Evolutionary conservation across 2,797 vertebrate genomes (phyloP).

Genomic region (Ctenosaura bakeri): DNA sequence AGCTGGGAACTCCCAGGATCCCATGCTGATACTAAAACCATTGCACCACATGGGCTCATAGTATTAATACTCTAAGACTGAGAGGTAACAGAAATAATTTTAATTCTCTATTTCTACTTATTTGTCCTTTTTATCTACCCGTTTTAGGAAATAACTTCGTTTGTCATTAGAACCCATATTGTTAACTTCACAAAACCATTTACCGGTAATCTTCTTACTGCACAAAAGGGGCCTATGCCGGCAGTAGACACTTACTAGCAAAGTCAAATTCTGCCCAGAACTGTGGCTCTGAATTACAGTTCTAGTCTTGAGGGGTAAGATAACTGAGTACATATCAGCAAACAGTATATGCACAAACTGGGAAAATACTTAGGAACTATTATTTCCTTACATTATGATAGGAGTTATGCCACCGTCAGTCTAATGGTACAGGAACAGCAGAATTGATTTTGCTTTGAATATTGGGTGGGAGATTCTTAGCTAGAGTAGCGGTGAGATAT

Average conservation of each 20-base stretch:
- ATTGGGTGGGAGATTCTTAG: neutral
- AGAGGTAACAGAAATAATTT: no score
- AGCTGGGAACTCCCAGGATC: no score
- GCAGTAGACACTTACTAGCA: neutral
- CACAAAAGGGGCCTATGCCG: no score
- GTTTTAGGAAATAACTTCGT: no score
- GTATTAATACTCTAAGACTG: no score
- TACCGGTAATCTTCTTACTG: no score
- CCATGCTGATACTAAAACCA: no score
- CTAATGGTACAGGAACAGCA: neutral
- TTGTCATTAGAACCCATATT: no score
- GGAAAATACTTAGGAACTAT: neutral
- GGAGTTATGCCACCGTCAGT: neutral
- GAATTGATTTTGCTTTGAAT: conserved; percentile 31
- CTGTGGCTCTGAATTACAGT: neutral
- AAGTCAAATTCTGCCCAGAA: neutral
- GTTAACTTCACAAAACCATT: no score
- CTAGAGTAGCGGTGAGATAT: conserved; percentile 9
- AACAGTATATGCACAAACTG: neutral
- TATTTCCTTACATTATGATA: neutral
- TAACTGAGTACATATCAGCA: neutral
- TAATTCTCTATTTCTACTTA: no score
- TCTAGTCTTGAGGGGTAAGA: neutral
- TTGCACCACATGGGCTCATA: no score
- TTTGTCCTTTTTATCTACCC: no score